Evolutionary conservation across 2,113 vertebrate species (phyloP), one percentile per base, ranked within the genome.

Genomic region (Chrysochloris asiatica): DNA sequence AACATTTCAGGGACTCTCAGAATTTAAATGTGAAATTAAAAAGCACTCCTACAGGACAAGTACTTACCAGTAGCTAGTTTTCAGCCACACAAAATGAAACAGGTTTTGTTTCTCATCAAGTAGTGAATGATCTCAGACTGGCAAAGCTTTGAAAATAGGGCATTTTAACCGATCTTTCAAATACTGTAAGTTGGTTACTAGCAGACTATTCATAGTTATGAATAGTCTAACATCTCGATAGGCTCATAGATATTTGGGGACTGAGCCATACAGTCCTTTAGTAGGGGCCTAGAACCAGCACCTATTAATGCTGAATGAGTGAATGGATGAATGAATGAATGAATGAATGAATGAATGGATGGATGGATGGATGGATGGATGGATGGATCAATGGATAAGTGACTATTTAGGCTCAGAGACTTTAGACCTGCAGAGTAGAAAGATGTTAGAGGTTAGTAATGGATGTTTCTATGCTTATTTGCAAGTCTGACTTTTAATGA

Each of bases 21-120:
- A 96, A 95, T 86, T 93, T 88, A 95, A 96, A 93, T 84, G 50
- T 41, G 89, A 90, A 96, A 94, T 94, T 93, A 85, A 95, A 91
- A 94, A 94, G 80, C 41, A 45, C 77, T 95, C 81, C 30, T 56
- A 79, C 54, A 83, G 86, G 90, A 78, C 72, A 95, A 88, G 41
- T 69, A 36, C 56, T 90, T 78, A 75, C 8, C 47, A 83, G 59
- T 50, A 77, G 83, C 90, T 90, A 56, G 56, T 92, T 91, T 69
- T 92, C 86, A 48, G 26, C 24, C 78, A 72, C 24, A 83, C 38
- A 38, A 81, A 83, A 63, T 43, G 30, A 77, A 76, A 59, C 54
- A 85, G 21, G 54, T 47, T 90, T 89, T 50, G 38, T 11, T 80
- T 88, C 81, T 91, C 71, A 48, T 63, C 65, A 56, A 50, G 41